Percentiles rank a stretch among this genome's conserved stretches.
phyloP scores from a whole-genome alignment of 2,888 invertebrate genomes.

The Pristionchus arcanus region DNA sequence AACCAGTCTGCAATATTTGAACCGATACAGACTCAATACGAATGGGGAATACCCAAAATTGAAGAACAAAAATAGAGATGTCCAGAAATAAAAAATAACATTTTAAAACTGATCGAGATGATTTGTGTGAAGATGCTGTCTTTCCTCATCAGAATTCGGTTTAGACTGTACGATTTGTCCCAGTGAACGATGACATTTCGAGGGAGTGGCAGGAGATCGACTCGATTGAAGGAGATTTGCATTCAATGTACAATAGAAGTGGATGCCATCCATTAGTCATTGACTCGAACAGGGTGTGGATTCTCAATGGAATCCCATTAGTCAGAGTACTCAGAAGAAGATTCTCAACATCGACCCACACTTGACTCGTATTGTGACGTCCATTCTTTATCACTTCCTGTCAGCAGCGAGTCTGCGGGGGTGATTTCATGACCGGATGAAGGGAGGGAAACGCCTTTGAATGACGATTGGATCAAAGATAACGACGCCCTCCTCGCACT shows the following conservation, averaged over 20 bases:
- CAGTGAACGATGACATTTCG: background rate
- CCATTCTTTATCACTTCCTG: constrained; percentile 28
- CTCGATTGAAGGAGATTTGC: background rate
- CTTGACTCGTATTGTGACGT: background rate
- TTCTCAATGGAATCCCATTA: background rate
- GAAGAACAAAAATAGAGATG: background rate
- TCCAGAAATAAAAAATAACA: background rate
- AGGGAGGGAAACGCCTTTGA: constrained; percentile 19
- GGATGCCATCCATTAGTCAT: background rate
- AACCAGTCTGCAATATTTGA: no score
- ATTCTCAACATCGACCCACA: background rate
- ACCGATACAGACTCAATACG: no score
- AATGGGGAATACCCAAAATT: background rate
- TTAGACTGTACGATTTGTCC: background rate
- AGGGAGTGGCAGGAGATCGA: background rate
- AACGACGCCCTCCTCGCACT: constrained; percentile 11
- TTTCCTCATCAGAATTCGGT: background rate
- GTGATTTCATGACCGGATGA: constrained; percentile 24
- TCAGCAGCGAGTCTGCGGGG: constrained; percentile 14
- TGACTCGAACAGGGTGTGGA: constrained; percentile 22
- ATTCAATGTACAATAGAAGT: background rate
- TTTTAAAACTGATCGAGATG: background rate
- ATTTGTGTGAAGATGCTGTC: background rate
- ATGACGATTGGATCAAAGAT: background rate
- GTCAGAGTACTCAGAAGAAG: background rate